A percentile compares a stretch with the other conserved stretches of the same genome.
phyloP scores from a whole-genome alignment of 1,140 invertebrate species.

The Matsumurasca onukii region DNA sequence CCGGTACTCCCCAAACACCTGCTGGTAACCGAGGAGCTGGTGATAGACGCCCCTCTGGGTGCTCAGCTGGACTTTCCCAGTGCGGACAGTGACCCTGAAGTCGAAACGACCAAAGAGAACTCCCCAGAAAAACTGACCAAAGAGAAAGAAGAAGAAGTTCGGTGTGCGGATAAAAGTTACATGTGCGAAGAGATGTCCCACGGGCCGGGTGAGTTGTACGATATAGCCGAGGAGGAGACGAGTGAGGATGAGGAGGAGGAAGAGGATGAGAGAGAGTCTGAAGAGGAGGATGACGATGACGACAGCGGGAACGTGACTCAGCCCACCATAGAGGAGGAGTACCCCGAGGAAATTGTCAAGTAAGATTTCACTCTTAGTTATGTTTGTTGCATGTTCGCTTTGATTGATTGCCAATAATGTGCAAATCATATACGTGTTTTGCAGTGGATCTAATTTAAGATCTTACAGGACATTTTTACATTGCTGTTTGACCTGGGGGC shows the following conservation, averaged over 20 bases:
- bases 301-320: constrained; percentile 14
- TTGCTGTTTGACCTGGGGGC: too few relatives aligned
- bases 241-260: constrained; percentile 19
- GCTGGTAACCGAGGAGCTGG: neutral
- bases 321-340: constrained; percentile 17
- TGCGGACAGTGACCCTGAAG: neutral
- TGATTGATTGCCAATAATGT: too few relatives aligned
- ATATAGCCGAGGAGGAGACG: constrained; percentile 23
- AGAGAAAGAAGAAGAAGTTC: neutral
- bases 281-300: constrained; percentile 9
- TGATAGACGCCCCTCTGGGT: constrained; percentile 5
- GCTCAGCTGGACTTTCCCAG: neutral
- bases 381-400: too few relatives aligned
- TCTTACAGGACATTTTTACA: too few relatives aligned
- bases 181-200: constrained; percentile 15
- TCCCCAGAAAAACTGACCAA: neutral
- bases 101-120: neutral
- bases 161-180: neutral
- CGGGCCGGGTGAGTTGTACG: constrained; percentile 15
- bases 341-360: constrained; percentile 22
- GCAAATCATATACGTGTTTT: too few relatives aligned
- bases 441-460: too few relatives aligned
- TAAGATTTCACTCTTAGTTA: too few relatives aligned
- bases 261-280: constrained; percentile 1
- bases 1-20: constrained; percentile 22